Conservation (phyloP, 2,888 invertebrate species). For the Glyphotaelius pellucidus region DNA sequence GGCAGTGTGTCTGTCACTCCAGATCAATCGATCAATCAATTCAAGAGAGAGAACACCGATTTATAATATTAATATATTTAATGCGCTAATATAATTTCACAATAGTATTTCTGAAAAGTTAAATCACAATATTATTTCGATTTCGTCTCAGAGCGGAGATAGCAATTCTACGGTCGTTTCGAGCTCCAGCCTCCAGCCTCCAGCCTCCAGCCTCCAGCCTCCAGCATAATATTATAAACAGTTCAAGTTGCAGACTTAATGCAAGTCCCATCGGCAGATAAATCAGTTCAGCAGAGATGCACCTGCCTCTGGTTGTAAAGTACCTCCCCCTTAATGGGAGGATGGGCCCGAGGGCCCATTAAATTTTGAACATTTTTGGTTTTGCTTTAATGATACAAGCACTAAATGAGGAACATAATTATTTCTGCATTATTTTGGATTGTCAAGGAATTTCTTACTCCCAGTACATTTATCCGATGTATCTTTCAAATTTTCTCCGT, state of each 20-base stretch:
- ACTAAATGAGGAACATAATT: not conserved
- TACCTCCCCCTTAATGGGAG: not conserved
- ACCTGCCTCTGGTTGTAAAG: not conserved
- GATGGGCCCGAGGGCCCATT: not conserved
- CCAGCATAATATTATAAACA: not conserved
- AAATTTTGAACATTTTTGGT: not conserved
- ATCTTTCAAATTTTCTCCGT: too few relatives aligned
- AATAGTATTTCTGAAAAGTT: not conserved
- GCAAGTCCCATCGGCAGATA: not conserved
- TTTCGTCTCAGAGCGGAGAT: not conserved
- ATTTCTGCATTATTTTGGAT: not conserved
- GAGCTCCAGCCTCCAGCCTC: too few relatives aligned
- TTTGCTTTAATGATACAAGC: not conserved
- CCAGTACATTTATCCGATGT: not conserved
- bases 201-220: too few relatives aligned
- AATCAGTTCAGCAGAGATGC: not conserved
- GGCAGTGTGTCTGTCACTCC: too few relatives aligned
- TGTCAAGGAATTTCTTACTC: not conserved
- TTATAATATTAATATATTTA: too few relatives aligned
- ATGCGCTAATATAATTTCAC: not conserved
- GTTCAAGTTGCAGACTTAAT: not conserved
- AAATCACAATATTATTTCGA: not conserved
- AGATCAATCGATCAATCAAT: too few relatives aligned
- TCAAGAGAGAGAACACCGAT: too few relatives aligned
- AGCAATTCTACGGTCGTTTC: not conserved